Conservation (phyloP, 2,113 vertebrate genomes). For the Madoqua kirkii region DNA sequence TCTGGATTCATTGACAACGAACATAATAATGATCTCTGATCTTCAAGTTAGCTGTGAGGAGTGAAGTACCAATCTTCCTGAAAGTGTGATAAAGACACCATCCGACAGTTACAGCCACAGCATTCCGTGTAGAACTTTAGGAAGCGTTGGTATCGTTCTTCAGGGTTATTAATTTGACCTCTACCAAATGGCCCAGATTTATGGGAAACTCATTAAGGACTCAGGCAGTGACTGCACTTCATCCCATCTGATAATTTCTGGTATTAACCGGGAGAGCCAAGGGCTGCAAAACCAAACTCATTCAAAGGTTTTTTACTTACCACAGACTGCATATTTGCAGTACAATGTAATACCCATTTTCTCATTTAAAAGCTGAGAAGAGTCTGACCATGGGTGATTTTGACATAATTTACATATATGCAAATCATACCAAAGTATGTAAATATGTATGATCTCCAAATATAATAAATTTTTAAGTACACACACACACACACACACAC, state of each 20-base stretch:
- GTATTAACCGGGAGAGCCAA: neutral
- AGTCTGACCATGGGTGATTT: neutral
- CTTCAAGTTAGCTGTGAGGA: neutral
- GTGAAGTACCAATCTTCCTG: conserved; percentile 22
- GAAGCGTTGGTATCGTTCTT: conserved; percentile 45
- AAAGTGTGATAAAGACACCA: neutral
- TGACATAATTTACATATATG: neutral
- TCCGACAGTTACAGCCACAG: neutral
- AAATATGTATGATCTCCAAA: neutral
- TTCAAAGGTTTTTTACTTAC: neutral
- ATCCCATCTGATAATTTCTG: conserved; percentile 63
- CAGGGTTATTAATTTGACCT: conserved; percentile 68
- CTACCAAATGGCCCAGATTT: conserved; percentile 63
- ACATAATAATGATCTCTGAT: neutral
- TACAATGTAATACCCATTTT: neutral
- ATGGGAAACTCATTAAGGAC: conserved; percentile 70
- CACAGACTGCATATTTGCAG: neutral
- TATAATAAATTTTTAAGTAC: neutral
- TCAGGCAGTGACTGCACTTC: conserved; percentile 43
- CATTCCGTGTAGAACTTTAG: neutral
- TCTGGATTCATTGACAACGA: neutral
- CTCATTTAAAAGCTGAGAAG: neutral
- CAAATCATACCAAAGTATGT: neutral
- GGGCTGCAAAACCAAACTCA: neutral
- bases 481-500: neutral